These are phyloP conservation scores for Irena cyanogastra DNA, from an alignment of 2,113 vertebrate species.

Conservation along the genomic window DNA sequence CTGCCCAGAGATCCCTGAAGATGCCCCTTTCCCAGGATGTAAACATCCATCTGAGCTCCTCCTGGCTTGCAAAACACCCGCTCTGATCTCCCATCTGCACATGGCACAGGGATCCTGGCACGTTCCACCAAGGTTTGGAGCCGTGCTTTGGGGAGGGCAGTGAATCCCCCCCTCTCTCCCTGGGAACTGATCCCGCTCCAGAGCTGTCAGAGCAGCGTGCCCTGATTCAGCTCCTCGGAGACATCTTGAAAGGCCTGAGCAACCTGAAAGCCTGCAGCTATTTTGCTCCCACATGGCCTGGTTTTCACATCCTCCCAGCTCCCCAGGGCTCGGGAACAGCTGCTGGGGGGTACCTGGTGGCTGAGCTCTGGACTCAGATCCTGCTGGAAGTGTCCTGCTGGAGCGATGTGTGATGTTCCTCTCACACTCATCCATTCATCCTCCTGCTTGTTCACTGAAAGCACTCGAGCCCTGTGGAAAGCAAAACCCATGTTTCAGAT, in stretches of 20 bases:
- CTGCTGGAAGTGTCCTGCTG: background rate
- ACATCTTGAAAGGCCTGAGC: background rate
- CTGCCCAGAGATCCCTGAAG: background rate
- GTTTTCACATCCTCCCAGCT: background rate
- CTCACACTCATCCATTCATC: conserved; percentile 16
- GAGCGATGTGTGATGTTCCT: background rate
- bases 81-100: background rate
- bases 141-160: background rate
- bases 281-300: background rate
- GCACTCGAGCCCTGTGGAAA: background rate
- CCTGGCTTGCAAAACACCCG: background rate
- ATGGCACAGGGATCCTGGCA: background rate
- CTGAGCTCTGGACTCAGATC: background rate
- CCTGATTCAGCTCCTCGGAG: background rate
- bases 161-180: background rate
- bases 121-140: background rate
- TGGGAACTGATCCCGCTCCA: background rate
- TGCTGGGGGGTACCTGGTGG: background rate
- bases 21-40: background rate
- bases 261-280: conserved; percentile 42
- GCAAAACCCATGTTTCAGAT: background rate
- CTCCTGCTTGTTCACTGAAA: conserved; percentile 24
- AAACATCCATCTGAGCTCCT: background rate
- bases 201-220: background rate
- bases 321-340: background rate